Percentiles rank a stretch among this genome's conserved stretches.
Evolutionary conservation across 2,113 vertebrate species (phyloP).

Genomic region (Pica pica): DNA sequence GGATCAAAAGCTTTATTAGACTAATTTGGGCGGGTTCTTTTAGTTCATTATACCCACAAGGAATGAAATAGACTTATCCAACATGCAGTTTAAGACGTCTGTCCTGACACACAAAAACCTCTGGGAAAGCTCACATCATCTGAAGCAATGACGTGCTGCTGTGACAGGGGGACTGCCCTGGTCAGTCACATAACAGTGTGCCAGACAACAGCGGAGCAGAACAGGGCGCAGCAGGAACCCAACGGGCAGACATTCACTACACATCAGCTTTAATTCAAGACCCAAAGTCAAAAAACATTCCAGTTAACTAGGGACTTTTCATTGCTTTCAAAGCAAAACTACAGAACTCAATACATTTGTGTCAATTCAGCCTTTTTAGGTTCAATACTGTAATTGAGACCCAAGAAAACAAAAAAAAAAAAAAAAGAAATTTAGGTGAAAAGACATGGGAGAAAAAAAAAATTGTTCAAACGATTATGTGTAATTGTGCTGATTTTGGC

Average conservation of each 20-base stretch:
- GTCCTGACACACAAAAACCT: not conserved
- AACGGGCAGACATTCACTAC: not conserved
- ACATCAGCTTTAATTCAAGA: not conserved
- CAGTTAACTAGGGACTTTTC: not conserved
- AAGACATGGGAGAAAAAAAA: not conserved
- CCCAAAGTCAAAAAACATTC: not conserved
- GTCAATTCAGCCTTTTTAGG: not conserved
- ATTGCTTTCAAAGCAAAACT: not conserved
- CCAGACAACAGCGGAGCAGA: not conserved
- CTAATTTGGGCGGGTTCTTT: not conserved
- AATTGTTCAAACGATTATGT: not conserved
- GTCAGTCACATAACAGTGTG: not conserved
- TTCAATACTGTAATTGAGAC: not conserved
- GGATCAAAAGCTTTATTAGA: not conserved
- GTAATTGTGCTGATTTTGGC: not conserved
- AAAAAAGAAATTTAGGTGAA: not conserved
- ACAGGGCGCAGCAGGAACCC: not conserved
- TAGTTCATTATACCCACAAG: not conserved
- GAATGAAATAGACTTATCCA: not conserved
- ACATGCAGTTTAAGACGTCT: not conserved
- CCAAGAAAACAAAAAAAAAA: not conserved
- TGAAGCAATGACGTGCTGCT: not conserved
- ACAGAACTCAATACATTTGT: not conserved
- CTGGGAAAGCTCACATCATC: not conserved
- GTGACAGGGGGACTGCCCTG: not conserved